A percentile compares a stretch with the other conserved stretches of the same genome.
Evolutionary conservation across 2,113 vertebrate genomes (phyloP).

Genomic region (Neopipo cinnamomea): DNA sequence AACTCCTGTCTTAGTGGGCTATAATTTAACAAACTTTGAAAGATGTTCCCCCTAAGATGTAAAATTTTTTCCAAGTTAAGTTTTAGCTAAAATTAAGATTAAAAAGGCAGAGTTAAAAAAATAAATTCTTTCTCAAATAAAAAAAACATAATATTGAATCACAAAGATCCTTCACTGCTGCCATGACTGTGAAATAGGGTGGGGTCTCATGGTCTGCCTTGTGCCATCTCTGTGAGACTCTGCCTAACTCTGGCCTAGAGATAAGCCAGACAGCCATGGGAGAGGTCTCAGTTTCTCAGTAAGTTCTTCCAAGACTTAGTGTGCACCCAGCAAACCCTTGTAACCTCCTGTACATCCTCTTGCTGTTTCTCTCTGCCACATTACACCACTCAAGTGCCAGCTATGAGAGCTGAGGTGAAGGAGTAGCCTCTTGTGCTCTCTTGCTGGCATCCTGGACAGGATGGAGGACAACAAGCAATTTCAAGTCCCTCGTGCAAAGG

Average conservation of each 20-base stretch:
- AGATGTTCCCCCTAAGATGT: not conserved
- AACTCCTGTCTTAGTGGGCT: not conserved
- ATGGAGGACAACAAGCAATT: not conserved
- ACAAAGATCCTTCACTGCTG: not conserved
- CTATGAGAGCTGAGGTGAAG: not conserved
- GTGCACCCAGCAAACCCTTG: not conserved
- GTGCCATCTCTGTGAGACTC: not conserved
- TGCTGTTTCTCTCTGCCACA: not conserved
- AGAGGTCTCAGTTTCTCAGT: not conserved
- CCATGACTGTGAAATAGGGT: not conserved
- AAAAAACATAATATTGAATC: not conserved
- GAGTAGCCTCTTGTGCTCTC: not conserved
- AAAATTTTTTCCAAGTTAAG: not conserved
- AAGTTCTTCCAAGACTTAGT: not conserved
- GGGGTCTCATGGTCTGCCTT: not conserved
- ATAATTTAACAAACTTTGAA: not conserved
- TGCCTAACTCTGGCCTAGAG: not conserved
- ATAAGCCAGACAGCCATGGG: not conserved
- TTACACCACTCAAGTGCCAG: not conserved
- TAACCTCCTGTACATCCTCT: not conserved
- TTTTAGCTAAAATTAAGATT: not conserved
- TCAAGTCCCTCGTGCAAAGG: not conserved
- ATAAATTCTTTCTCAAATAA: not conserved
- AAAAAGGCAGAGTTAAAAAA: not conserved
- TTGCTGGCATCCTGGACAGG: not conserved